A percentile compares a stretch with the other conserved stretches of the same genome.
Evolutionary conservation across 1,140 invertebrate genomes (phyloP).

Genomic region (Cataglyphis hispanica): DNA sequence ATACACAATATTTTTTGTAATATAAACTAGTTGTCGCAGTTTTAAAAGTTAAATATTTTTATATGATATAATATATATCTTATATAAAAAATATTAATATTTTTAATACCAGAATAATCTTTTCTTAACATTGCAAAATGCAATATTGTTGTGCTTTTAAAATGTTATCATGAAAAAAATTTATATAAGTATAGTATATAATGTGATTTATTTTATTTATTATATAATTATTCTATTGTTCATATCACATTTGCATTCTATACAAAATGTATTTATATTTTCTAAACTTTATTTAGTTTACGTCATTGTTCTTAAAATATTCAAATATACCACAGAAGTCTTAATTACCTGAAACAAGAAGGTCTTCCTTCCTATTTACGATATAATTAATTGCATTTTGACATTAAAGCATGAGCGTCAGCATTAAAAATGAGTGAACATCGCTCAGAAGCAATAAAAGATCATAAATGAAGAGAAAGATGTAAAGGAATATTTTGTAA

Average conservation of each 20-base stretch:
- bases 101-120: neutral
- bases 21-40: no score
- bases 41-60: no score
- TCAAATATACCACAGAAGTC: constrained; percentile 65
- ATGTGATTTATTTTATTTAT: constrained; percentile 10
- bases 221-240: constrained; percentile 36
- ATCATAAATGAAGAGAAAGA: constrained; percentile 26
- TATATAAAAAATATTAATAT: neutral
- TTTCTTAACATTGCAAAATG: neutral
- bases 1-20: no score
- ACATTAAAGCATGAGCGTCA: neutral
- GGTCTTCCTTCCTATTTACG: constrained; percentile 45
- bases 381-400: neutral
- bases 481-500: neutral
- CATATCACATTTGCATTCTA: constrained; percentile 10
- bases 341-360: constrained; percentile 68
- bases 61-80: no score
- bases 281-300: constrained; percentile 16
- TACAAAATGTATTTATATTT: constrained; percentile 38
- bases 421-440: neutral
- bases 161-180: neutral
- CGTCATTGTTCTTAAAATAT: constrained; percentile 63
- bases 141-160: neutral
- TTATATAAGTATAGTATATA: neutral
- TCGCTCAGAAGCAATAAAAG: neutral